Evolutionary conservation across 2,888 invertebrate species (phyloP), one percentile per base, ranked within the genome.

Genomic region (Andrena bicolor): DNA sequence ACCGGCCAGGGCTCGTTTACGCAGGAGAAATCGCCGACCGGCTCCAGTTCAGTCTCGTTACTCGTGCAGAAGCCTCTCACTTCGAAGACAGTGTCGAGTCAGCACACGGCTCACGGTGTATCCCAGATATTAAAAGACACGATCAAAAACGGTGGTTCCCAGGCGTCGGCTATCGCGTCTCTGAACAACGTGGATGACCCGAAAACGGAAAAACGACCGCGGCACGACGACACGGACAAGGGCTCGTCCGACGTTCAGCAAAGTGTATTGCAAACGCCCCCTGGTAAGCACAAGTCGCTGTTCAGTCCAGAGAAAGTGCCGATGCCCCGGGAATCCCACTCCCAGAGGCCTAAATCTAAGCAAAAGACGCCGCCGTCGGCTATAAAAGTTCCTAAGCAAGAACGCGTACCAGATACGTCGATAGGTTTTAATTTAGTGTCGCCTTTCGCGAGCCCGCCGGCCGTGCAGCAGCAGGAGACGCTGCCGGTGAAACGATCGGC

Each of bases 281-380:
- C 84, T 2, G 72, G 51, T 1, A 90, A 92, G 41, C 93, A 92
- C 49, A 93, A 91, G 60, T 96, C 96, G 16, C 91, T 96, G 48
- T 96, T 96, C 92, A 96, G 96, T 2, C 96, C 96, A 0, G 96
- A 96, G 82, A 96, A 96, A 0, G 94, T 95, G 0, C 95, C 96
- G 6, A 92, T 94, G 2, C 94, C 93, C 5, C 94, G 94, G 0
- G 95, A 95, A n/a, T 92, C 87, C 89, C 84, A 90, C 92, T 26
- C 94, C 92, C 83, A 91, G 79, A 88, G 84, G 76, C 72, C 83
- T 60, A 91, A 91, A 71, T 90, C 95, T 2, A 95, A 95, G 0
- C 95, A 95, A 0, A 95, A 95, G 92, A 94, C 95, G 0, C 95
- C 95, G 28, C 92, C 91, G 0, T 94, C 94, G 5, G 93, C 94